Conservation (phyloP, 2,888 invertebrate genomes). For the Noctua janthina region DNA sequence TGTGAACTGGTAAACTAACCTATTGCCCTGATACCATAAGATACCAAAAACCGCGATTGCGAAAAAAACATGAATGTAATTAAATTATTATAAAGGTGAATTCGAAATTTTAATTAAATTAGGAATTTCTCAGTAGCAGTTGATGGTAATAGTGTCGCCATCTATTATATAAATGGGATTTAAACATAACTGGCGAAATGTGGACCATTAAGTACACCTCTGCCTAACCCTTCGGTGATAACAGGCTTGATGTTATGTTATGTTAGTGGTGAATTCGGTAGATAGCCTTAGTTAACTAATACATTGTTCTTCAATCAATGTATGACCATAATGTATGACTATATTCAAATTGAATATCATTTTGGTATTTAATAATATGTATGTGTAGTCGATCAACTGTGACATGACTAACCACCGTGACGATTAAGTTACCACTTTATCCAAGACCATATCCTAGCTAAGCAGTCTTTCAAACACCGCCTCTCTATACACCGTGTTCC, state of each 20-base stretch:
- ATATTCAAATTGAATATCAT: not conserved
- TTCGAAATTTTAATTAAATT: not conserved
- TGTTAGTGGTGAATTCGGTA: not conserved
- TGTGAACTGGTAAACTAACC: not conserved
- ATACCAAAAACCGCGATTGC: not conserved
- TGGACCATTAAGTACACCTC: too few species aligned
- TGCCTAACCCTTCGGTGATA: too few species aligned
- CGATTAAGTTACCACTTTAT: slow-evolving; percentile 34
- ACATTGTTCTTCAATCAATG: not conserved
- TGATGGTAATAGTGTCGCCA: too few species aligned
- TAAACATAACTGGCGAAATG: too few species aligned
- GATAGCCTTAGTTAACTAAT: not conserved
- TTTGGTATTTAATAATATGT: slow-evolving; percentile 5
- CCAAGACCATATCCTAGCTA: not conserved
- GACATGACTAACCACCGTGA: slow-evolving; percentile 21
- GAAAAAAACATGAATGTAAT: not conserved
- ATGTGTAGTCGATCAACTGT: not conserved
- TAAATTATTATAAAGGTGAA: not conserved
- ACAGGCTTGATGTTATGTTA: too few species aligned
- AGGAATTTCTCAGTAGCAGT: too few species aligned
- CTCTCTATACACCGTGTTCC: not conserved
- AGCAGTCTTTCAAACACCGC: not conserved
- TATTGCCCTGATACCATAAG: not conserved
- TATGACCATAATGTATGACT: not conserved
- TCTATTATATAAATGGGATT: too few species aligned